Percentiles rank a stretch among this genome's conserved stretches.
Conservation (phyloP, 2,888 invertebrate genomes). For the Kryphioiulus occultus region DNA sequence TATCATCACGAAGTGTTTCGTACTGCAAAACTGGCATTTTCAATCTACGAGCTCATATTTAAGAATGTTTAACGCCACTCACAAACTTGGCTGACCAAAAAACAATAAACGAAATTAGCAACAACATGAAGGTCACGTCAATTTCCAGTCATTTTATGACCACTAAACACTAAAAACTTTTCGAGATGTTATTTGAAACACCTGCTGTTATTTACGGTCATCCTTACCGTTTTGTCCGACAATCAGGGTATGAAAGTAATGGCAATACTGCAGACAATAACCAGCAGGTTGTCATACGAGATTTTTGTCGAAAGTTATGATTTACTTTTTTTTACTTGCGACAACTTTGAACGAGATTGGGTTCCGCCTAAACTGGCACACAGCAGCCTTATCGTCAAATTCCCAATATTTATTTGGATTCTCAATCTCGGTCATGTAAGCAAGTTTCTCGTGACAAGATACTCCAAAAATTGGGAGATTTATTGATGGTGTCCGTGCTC, state of each 20-base stretch:
- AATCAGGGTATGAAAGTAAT: neutral
- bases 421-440: neutral
- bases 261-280: neutral
- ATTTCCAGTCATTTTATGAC: too few relatives aligned
- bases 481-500: neutral
- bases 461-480: neutral
- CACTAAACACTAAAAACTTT: neutral
- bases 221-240: neutral
- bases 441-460: neutral
- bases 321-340: neutral
- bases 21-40: too few relatives aligned
- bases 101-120: too few relatives aligned
- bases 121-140: too few relatives aligned
- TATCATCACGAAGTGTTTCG: too few relatives aligned
- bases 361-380: neutral
- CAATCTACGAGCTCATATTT: too few relatives aligned
- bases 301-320: constrained; percentile 21
- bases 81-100: too few relatives aligned
- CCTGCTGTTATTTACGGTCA: neutral
- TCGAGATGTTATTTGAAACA: neutral
- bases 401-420: neutral
- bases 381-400: neutral
- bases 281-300: neutral
- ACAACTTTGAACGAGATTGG: neutral
- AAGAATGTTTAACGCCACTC: too few relatives aligned